Conservation (phyloP, 2,888 invertebrate genomes). For the Icerya purchasi region DNA sequence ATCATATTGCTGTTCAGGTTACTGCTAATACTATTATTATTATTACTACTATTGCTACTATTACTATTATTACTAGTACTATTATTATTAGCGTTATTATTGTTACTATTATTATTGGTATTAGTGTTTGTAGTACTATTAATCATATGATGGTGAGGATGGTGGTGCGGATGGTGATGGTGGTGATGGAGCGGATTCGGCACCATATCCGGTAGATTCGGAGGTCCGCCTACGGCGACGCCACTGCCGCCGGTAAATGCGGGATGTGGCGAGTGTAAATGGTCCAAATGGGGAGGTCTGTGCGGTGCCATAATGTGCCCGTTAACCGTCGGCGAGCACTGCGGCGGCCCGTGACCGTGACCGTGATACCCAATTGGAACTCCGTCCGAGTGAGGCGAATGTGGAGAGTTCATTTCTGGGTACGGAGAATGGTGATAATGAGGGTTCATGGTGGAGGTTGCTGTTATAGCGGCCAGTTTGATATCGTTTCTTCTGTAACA, state of each 20-base stretch:
- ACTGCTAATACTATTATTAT: not conserved
- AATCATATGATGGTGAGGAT: constrained; percentile 30
- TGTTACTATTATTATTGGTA: constrained; percentile 32
- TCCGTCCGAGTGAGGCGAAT: constrained; percentile 26
- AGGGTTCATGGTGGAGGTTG: constrained; percentile 71
- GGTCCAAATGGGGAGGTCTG: constrained; percentile 18
- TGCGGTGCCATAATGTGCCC: constrained; percentile 29
- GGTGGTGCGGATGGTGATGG: constrained; percentile 31
- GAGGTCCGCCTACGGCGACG: constrained; percentile 26
- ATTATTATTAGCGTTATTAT: constrained; percentile 31
- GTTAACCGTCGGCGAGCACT: constrained; percentile 20
- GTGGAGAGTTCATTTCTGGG: constrained; percentile 56
- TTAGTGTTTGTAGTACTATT: constrained; percentile 22
- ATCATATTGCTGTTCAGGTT: not conserved
- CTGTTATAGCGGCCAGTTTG: constrained; percentile 51
- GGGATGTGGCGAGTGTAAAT: constrained; percentile 23
- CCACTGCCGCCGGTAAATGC: constrained; percentile 28
- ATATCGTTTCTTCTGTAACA: constrained; percentile 28
- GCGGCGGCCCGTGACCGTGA: constrained; percentile 42
- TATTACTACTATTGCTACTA: constrained; percentile 5
- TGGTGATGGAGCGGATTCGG: constrained; percentile 23
- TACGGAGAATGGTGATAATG: constrained; percentile 72
- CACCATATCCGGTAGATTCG: constrained; percentile 28
- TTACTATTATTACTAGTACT: constrained; percentile 23
- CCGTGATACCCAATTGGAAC: constrained; percentile 4